Conservation (phyloP, 64 coral and sea anemone genomes). For the Montipora capricornis region DNA sequence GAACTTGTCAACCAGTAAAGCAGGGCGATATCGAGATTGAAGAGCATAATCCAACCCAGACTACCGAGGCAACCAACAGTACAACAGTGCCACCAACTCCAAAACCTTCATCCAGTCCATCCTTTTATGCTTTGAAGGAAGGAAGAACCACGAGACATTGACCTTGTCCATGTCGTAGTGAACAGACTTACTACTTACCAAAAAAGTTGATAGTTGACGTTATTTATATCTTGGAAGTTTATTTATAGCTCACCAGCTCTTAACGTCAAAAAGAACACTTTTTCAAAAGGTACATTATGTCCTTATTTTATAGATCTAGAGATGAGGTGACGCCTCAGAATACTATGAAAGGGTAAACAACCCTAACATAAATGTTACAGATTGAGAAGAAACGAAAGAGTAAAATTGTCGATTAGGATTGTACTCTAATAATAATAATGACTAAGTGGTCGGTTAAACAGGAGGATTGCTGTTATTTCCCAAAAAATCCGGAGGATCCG, state of each 20-base stretch:
- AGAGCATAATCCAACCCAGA: neutral
- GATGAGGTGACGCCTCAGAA: no score
- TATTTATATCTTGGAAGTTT: slow-evolving; percentile 41
- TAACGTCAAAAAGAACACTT: no score
- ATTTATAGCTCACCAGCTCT: slow-evolving; percentile 12
- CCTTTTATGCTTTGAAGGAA: neutral
- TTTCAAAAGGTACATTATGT: neutral
- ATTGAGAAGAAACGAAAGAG: no score
- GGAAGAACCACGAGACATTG: neutral
- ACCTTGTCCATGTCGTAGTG: no score
- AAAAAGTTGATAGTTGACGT: neutral
- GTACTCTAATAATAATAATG: no score
- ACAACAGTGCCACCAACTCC: neutral
- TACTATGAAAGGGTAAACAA: no score
- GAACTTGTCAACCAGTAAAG: neutral
- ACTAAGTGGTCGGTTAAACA: no score
- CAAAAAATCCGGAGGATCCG: neutral
- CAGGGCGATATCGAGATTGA: neutral
- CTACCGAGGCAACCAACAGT: neutral
- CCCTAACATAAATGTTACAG: no score
- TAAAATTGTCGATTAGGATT: no score
- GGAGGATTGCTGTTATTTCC: neutral
- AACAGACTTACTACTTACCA: neutral
- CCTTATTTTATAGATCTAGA: no score
- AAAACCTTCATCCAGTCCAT: neutral